Conservation (phyloP, 2,113 vertebrate species). For the Herpetotheres cachinnans region DNA sequence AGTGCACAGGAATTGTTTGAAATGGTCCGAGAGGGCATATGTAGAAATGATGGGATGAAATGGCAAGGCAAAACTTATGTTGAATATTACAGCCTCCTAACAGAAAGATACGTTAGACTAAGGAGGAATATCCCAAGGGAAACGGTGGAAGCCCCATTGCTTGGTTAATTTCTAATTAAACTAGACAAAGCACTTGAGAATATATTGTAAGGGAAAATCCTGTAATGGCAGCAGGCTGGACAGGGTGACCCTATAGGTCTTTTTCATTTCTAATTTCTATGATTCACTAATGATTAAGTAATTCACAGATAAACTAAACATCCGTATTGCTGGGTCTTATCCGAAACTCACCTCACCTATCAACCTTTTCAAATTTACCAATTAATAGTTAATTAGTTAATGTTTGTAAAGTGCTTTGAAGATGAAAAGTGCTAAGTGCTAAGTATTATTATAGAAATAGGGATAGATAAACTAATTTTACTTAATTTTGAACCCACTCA, state of each 20-base stretch:
- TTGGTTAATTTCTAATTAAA: constrained; percentile 82
- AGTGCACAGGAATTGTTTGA: constrained; percentile 31
- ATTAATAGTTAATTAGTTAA: constrained; percentile 77
- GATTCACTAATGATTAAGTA: constrained; percentile 79
- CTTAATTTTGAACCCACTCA: constrained; percentile 72
- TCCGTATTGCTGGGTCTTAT: constrained; percentile 73
- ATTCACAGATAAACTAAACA: constrained; percentile 80
- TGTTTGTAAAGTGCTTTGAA: constrained; percentile 76
- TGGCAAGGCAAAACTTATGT: constrained; percentile 51
- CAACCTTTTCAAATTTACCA: constrained; percentile 78
- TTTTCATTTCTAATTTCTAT: constrained; percentile 70
- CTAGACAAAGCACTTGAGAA: constrained; percentile 73
- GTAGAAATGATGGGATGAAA: constrained; percentile 56
- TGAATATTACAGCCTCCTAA: constrained; percentile 70
- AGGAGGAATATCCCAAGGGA: constrained; percentile 72
- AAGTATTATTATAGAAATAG: constrained; percentile 71
- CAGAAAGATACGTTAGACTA: constrained; percentile 66
- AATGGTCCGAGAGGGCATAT: not conserved
- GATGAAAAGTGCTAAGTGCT: constrained; percentile 71
- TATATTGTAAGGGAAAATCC: constrained; percentile 68
- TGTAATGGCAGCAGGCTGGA: constrained; percentile 61
- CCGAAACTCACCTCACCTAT: constrained; percentile 77
- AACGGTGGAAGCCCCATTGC: constrained; percentile 73
- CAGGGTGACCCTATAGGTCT: constrained; percentile 67
- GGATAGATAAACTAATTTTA: constrained; percentile 72